These are phyloP conservation scores for Oceanites oceanicus DNA, from an alignment of 2,113 vertebrate genomes.

Conservation along the genomic window DNA sequence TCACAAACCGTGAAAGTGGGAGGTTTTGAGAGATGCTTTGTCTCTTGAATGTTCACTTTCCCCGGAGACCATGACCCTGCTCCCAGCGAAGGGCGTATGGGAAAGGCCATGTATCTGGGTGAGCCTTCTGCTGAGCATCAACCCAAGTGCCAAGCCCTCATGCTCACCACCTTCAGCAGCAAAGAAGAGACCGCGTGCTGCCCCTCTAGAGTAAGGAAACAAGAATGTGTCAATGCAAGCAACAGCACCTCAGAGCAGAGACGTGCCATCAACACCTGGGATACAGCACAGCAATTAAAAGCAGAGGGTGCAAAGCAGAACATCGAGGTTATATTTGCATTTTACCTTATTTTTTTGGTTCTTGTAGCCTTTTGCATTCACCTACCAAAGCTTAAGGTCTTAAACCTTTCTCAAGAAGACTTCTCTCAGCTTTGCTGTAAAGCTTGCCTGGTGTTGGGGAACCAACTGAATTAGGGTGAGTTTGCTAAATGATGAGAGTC, in stretches of 20 bases:
- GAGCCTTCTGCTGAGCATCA: background rate
- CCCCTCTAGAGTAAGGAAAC: background rate
- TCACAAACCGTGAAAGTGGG: background rate
- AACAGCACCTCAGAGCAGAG: background rate
- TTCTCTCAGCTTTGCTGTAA: background rate
- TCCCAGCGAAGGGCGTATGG: background rate
- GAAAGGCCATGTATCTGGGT: background rate
- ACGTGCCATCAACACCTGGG: background rate
- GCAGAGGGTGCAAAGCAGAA: background rate
- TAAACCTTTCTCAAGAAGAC: background rate
- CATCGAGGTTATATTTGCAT: background rate
- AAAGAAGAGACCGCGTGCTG: background rate
- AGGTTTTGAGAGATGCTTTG: background rate
- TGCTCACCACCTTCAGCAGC: no score
- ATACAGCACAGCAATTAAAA: background rate
- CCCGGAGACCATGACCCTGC: background rate
- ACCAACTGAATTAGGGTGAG: background rate
- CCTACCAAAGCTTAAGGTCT: background rate
- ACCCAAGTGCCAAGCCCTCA: rapidly evolving
- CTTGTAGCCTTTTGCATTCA: background rate
- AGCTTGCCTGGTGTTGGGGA: background rate
- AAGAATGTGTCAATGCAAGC: rapidly evolving
- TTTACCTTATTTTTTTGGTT: background rate
- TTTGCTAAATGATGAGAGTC: no score
- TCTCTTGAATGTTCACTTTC: background rate